Evolutionary conservation across 2,797 vertebrate species (phyloP).

Genomic region (Peromyscus nudipes): DNA sequence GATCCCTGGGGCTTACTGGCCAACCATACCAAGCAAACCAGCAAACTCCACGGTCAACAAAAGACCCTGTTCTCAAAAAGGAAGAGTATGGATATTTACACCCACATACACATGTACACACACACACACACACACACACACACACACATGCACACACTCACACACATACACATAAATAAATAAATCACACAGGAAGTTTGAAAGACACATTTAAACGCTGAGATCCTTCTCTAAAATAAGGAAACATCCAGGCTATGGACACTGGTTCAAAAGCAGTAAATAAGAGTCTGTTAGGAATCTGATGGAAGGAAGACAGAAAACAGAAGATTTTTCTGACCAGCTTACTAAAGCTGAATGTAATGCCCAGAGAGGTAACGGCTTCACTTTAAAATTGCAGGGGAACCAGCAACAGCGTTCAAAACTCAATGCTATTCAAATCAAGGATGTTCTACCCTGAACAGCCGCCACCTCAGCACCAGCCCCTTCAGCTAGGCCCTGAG

Average conservation of each 20-base stretch:
- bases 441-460: not conserved
- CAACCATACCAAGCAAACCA: not conserved
- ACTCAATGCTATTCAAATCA: not conserved
- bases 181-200: not conserved
- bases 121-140: not conserved
- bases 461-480: not conserved
- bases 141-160: not conserved
- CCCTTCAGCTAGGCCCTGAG: not conserved
- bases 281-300: not conserved
- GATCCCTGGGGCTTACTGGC: not conserved
- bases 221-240: slow-evolving; percentile 23
- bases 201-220: not conserved
- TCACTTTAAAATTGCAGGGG: not conserved
- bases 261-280: not conserved
- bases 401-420: not conserved
- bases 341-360: not conserved
- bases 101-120: not conserved
- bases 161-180: not conserved
- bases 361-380: not conserved
- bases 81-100: not conserved
- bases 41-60: not conserved
- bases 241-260: not conserved
- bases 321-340: slow-evolving; percentile 1
- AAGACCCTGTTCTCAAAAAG: not conserved
- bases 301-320: not conserved